Evolutionary conservation across 1,140 invertebrate genomes (phyloP).

Genomic region (Drosophila gunungcola): DNA sequence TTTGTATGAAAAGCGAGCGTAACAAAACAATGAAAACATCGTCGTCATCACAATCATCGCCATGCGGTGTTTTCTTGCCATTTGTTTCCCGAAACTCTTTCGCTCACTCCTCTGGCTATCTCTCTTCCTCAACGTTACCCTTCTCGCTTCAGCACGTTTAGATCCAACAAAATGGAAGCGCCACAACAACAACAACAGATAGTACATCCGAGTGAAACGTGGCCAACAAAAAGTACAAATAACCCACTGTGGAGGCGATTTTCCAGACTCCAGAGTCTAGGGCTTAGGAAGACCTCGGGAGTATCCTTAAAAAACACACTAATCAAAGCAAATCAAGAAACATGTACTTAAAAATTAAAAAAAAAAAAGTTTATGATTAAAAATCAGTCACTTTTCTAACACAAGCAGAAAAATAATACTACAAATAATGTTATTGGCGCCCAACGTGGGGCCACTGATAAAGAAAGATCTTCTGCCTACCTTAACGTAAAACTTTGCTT

Average conservation of each 20-base stretch:
- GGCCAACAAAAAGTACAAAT: slow-evolving; percentile 50
- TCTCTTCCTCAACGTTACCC: background rate
- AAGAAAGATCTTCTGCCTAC: background rate
- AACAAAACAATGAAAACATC: slow-evolving; percentile 81
- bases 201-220: slow-evolving; percentile 44
- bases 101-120: slow-evolving; percentile 27
- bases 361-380: background rate
- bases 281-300: slow-evolving; percentile 1
- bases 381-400: too few relatives aligned
- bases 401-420: too few relatives aligned
- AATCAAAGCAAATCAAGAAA: background rate
- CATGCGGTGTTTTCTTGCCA: slow-evolving; percentile 78
- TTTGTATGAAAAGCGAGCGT: slow-evolving; percentile 61
- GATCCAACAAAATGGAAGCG: slow-evolving; percentile 35
- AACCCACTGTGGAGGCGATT: slow-evolving; percentile 22
- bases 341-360: background rate
- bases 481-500: background rate
- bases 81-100: slow-evolving; percentile 62
- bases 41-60: slow-evolving; percentile 81
- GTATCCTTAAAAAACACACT: slow-evolving; percentile 9
- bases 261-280: background rate
- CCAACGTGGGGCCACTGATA: background rate
- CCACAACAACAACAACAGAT: slow-evolving; percentile 40
- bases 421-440: background rate
- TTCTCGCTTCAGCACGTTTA: slow-evolving; percentile 29